Evolutionary conservation across 2,888 invertebrate species (phyloP).

Genomic region (Cartodere bifasciata): DNA sequence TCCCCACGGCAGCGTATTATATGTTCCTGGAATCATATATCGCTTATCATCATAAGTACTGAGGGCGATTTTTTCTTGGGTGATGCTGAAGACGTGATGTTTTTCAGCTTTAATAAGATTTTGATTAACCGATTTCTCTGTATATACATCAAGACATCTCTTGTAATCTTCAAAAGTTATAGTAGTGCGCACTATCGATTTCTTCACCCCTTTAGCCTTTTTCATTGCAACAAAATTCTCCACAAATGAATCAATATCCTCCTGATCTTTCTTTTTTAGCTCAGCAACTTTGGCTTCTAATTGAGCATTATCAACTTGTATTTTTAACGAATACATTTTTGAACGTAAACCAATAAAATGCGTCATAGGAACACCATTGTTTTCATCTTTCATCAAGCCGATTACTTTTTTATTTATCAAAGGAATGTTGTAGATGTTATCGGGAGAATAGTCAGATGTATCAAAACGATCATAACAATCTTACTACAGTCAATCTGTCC

Average conservation of each 20-base stretch:
- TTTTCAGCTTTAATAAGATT: slow-evolving; percentile 1
- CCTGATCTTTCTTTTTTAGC: no score
- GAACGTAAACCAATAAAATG: slow-evolving; percentile 1
- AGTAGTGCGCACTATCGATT: not conserved
- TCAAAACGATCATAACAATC: slow-evolving; percentile 14
- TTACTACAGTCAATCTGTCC: no score
- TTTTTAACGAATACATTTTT: slow-evolving; percentile 2
- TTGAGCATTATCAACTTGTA: slow-evolving; percentile 7
- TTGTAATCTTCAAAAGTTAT: not conserved
- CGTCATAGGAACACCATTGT: not conserved
- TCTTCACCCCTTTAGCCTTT: slow-evolving; percentile 2
- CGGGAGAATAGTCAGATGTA: not conserved
- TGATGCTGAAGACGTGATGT: not conserved
- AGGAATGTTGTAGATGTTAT: slow-evolving; percentile 14
- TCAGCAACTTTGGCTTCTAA: slow-evolving; percentile 15
- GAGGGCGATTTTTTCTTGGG: slow-evolving; percentile 1
- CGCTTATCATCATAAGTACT: slow-evolving; percentile 2
- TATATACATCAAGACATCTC: not conserved
- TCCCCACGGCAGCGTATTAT: slow-evolving; percentile 2
- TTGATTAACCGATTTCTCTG: not conserved
- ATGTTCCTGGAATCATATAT: not conserved
- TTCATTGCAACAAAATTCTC: not conserved
- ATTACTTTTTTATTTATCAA: slow-evolving; percentile 19
- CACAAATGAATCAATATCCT: no score
- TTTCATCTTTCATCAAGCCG: slow-evolving; percentile 14